Base-by-base conservation (phyloP, 92 coral and sea anemone genomes). In the Epizoanthus ramosus region DNA sequence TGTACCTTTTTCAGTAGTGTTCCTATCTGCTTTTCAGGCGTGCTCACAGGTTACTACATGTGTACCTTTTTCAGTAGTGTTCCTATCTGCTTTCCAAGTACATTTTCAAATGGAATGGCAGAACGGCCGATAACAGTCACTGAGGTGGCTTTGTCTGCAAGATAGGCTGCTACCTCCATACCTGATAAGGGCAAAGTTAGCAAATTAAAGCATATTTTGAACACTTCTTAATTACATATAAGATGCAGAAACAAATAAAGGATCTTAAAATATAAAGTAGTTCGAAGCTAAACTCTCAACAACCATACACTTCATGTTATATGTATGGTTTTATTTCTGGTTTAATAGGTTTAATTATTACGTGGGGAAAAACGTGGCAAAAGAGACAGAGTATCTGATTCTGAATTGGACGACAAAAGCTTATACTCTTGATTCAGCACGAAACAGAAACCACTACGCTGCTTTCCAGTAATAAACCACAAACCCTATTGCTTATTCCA, bases 101-200 rank as follows among this genome's bases (percentile, higher is more conserved):
- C 92, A 56, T 86, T 92, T 6, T 86, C 93, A 83, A 95, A 95
- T 25, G 98, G 98, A 67, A 85, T 92, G 57, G 88, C 90, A 21
- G 91, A 79, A 74, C 92, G 89, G 6, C 96, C 98, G 7, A 95
- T 88, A 16, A 95, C 95, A 7, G 95, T 90, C 70, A 95, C 98
- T 3, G 98, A 94, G 5, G 86, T 60, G 33, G 98, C 98, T 87
- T 95, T 95, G 45, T 89, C 98, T 59, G 92, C 57, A 56, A 94
- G 90, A 86, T 88, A 91, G 23, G 98, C 93, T 12, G 98, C 98
- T 31, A 95, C 83, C 41, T 95, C 98, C 95, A 95, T 88, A 73
- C 98, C 98, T 95, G 43, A 13, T 8, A 18, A 16, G 9, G 8
- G 25, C 4, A 63, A 6, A 35, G 8, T 14, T 41, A 25, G 14